A percentile compares a stretch with the other conserved stretches of the same genome.
Evolutionary conservation across 2,888 invertebrate species (phyloP).

Genomic region (Chamaedrilus cognettii): DNA sequence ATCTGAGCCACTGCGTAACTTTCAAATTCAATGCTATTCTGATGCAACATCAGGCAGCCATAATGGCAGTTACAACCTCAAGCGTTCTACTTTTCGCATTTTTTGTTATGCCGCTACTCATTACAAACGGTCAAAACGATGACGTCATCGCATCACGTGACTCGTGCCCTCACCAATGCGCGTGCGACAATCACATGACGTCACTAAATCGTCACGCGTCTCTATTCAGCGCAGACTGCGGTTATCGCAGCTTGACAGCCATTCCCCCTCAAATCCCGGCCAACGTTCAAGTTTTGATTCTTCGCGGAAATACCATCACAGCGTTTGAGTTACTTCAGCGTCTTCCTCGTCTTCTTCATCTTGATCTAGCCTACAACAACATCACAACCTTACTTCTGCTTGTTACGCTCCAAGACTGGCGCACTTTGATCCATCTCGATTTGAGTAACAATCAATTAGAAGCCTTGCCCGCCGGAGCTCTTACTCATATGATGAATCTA

Average conservation of each 20-base stretch:
- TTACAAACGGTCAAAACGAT: too few species aligned
- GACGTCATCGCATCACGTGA: too few species aligned
- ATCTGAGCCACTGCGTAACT: too few species aligned
- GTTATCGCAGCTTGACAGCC: slow-evolving; percentile 41
- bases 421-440: slow-evolving; percentile 3
- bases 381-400: slow-evolving; percentile 77
- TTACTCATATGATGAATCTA: background rate
- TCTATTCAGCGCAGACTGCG: slow-evolving; percentile 50
- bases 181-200: background rate
- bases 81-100: too few species aligned
- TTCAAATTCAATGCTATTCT: too few species aligned
- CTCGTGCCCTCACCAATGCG: background rate
- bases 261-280: slow-evolving; percentile 50
- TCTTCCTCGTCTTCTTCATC: slow-evolving; percentile 72
- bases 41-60: too few species aligned
- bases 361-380: slow-evolving; percentile 86
- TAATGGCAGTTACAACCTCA: too few species aligned
- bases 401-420: slow-evolving; percentile 57
- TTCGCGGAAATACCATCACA: slow-evolving; percentile 51
- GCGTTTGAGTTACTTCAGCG: slow-evolving; percentile 43
- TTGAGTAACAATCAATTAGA: background rate
- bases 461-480: background rate
- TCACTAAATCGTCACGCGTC: background rate
- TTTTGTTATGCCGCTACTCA: too few species aligned
- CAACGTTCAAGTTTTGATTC: slow-evolving; percentile 52